Conservation (phyloP, 2,888 invertebrate genomes). For the Steinernema carpocapsae region DNA sequence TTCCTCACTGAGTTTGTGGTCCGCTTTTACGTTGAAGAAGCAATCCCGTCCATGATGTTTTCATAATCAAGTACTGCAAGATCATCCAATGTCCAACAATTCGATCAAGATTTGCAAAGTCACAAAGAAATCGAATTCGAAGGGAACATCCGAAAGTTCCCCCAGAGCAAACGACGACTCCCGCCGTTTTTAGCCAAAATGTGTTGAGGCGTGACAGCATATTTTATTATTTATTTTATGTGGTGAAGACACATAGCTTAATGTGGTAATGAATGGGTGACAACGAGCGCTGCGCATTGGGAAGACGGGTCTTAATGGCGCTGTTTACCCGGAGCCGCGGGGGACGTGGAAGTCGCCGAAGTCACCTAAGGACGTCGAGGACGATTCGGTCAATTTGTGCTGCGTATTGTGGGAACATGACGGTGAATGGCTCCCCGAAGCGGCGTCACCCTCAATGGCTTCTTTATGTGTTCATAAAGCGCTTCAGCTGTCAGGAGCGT, state of each 20-base stretch:
- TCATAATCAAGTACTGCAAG: no score
- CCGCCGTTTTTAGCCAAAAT: neutral
- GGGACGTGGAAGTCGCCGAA: constrained; percentile 21
- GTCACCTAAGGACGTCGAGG: neutral
- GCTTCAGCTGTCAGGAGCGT: neutral
- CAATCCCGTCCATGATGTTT: no score
- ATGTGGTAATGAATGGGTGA: constrained; percentile 35
- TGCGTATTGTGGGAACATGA: constrained; percentile 24
- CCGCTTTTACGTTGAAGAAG: no score
- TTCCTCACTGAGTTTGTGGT: no score
- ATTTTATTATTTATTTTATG: constrained; percentile 35
- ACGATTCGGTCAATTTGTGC: constrained; percentile 11
- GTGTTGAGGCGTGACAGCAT: constrained; percentile 32
- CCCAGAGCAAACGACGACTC: neutral
- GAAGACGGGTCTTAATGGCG: constrained; percentile 23
- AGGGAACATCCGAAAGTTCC: no score
- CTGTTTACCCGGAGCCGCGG: constrained; percentile 18
- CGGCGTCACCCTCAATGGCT: neutral
- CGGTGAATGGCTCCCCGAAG: neutral
- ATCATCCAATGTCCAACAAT: no score
- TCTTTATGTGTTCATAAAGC: constrained; percentile 35
- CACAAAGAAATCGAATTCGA: no score
- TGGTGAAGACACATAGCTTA: constrained; percentile 22
- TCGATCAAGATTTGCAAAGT: no score
- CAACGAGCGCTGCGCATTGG: constrained; percentile 30